Evolutionary conservation across 2,888 invertebrate genomes (phyloP), one percentile per base, ranked within the genome.

Genomic region (Coremacera marginata): DNA sequence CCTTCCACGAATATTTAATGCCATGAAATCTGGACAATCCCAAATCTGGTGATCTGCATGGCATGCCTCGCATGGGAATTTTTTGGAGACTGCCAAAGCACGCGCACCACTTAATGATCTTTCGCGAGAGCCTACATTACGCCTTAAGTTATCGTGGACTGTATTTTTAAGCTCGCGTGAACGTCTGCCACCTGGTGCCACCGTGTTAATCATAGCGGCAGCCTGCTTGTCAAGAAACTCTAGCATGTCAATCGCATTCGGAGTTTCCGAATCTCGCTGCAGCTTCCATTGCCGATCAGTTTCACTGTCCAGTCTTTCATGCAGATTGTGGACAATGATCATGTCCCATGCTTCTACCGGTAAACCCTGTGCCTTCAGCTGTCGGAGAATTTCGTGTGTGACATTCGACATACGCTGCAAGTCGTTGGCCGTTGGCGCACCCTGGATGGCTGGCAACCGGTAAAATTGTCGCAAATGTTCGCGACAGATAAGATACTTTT

Each of bases 241-340:
- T 5, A 70, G 14, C 49, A 70, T 52, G 5, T 70, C 25, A 2
- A 27, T 70, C 0, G 25, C 27, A 3, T 49, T 70, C 2, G 52
- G 52, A 31, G 16, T 16, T 2, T 52, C 70, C 1, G 27, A 27
- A 9, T 70, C 16, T 16, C 70, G 51, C 8, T 70, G 70, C 14
- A 70, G 27, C 8, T 52, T 55, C 52, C 70, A 52, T 34, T 78
- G n/a, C 22, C 76, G 73, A 14, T 63, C 74, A 16, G 78, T 70
- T n/a, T 68, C 67, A 7, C 75, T 73, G 2, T 77, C 77, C 34
- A 80, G 37, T 9, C 75, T 75, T 0, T 77, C 78, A n/a, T 78
- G 78, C 22, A 75, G 78, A 57, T 78, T 80, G 19, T 80, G 78
- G 5, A 78, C 67, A 55, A 80, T 70, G 44, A 44, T 44, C 44